phyloP scores from a whole-genome alignment of 2,888 invertebrate species.

The Plebejus anna region DNA sequence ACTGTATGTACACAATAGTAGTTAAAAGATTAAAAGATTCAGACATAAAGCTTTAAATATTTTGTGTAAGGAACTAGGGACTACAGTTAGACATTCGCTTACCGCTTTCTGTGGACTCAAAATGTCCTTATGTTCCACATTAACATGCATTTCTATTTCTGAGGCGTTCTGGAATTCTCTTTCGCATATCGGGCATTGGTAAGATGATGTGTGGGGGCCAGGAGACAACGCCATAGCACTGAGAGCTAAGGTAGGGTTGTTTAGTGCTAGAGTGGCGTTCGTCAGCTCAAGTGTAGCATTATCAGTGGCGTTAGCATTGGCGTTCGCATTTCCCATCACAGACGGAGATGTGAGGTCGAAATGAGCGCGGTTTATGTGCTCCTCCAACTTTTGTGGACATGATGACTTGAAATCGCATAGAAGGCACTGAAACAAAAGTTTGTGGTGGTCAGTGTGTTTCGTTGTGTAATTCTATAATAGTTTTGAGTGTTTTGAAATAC shows the following conservation, averaged over 20 bases:
- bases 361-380: conserved; percentile 91
- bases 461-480: neutral
- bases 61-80: too few relatives aligned
- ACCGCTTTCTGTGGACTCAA: conserved; percentile 82
- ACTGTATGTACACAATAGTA: too few relatives aligned
- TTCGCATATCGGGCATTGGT: conserved; percentile 89
- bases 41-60: too few relatives aligned
- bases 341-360: conserved; percentile 90
- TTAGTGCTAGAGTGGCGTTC: conserved; percentile 53
- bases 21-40: too few relatives aligned
- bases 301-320: conserved; percentile 50
- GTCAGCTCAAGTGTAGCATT: conserved; percentile 57
- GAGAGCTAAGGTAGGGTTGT: conserved; percentile 50
- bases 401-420: conserved; percentile 88
- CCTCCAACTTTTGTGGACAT: conserved; percentile 86
- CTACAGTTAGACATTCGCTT: conserved; percentile 37
- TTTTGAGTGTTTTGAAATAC: neutral
- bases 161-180: conserved; percentile 85
- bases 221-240: conserved; percentile 72
- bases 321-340: conserved; percentile 66
- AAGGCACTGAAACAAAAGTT: conserved; percentile 80
- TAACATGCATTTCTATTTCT: conserved; percentile 91
- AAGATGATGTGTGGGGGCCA: conserved; percentile 72
- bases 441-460: neutral
- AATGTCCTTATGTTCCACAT: conserved; percentile 90